Base-by-base conservation (phyloP, 2,113 vertebrate genomes). In the Aegotheles bennettii region DNA sequence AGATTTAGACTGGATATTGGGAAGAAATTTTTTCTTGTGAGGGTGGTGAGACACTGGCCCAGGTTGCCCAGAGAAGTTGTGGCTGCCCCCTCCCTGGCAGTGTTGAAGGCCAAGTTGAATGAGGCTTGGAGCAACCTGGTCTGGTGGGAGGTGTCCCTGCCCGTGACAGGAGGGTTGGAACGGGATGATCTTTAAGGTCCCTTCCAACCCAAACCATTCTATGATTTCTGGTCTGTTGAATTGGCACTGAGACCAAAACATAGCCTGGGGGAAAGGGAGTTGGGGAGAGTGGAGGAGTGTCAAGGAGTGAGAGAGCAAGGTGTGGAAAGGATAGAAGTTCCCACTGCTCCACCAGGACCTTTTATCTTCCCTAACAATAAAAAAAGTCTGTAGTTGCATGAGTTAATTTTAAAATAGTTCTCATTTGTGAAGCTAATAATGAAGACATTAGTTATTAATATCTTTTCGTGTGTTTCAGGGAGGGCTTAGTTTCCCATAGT, bases 321-420 rank as follows among this genome's bases (percentile, higher is more conserved):
- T 0, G 0, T 69, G 24, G 50, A n/a, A 70, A 64, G 26, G 1
- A 0, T 10, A 45, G 53, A 5, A n/a, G 59, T 36, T 77, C 64
- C 24, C n/a, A 3, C 7, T 42, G 24, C 48, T 81, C 43, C 95
- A 18, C 9, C 6, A 65, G 36, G 47, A 43, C 9, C 10, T 77
- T 48, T 77, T 70, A 20, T 78, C 20, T 71, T 64, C 26, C 12
- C 17, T 60, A 71, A 69, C 31, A 51, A 56, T 56, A 7, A 47
- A 26, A 48, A 16, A 59, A 11, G 19, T n/a, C 28, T 47, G 2
- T 21, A 68, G 47, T 28, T 79, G 29, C 23, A 28, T 8, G n/a
- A 61, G n/a, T 67, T 71, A n/a, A 76, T 42, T 63, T 83, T 40
- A 11, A 90, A 80, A 23, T 63, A 31, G 28, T 51, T 89, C 13